Evolutionary conservation across 92 coral and sea anemone species (phyloP).

Genomic region (Pocillopora meandrina): DNA sequence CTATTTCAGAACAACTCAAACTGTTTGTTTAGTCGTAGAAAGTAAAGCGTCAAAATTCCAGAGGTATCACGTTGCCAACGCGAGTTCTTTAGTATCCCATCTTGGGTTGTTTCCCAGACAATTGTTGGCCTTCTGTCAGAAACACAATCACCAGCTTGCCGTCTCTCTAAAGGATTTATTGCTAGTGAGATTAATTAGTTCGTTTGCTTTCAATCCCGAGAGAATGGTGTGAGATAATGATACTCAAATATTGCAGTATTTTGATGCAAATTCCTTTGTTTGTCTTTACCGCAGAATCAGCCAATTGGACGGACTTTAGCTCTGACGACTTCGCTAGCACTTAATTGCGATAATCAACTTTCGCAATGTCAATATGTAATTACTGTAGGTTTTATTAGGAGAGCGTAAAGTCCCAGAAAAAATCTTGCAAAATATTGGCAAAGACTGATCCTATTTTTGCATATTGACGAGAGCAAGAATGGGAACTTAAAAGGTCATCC

Average conservation of each 20-base stretch:
- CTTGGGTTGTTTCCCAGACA: neutral
- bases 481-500: no score
- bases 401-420: no score
- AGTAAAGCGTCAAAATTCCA: no score
- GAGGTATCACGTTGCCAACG: no score
- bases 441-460: no score
- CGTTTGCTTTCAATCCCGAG: constrained; percentile 19
- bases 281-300: neutral
- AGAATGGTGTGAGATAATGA: constrained; percentile 9
- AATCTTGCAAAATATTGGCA: no score
- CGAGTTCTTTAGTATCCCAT: neutral
- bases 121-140: neutral
- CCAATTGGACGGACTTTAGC: neutral
- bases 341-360: no score
- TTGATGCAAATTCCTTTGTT: constrained; percentile 49
- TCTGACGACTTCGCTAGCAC: neutral
- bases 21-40: neutral
- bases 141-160: neutral
- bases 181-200: constrained; percentile 24
- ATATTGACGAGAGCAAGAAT: no score
- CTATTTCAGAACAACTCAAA: neutral
- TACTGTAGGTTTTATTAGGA: no score
- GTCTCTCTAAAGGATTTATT: neutral
- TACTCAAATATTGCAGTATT: constrained; percentile 41
- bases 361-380: no score